Conservation (phyloP, 2,113 vertebrate species). For the Rhadina sibilatrix region DNA sequence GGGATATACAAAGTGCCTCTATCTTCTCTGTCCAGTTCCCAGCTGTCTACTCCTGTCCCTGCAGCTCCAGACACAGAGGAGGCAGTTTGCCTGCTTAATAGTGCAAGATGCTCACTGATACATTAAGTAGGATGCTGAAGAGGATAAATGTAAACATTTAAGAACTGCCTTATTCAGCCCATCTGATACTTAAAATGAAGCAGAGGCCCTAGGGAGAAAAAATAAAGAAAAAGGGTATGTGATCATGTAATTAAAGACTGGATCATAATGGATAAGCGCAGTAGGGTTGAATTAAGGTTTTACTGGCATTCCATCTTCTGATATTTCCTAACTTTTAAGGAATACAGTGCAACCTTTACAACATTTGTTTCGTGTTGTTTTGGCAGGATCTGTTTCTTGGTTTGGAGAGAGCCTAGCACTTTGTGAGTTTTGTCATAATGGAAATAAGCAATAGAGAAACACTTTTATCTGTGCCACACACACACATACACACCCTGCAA, state of each 20-base stretch:
- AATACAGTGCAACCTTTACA: slow-evolving; percentile 17
- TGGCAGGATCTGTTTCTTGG: not conserved
- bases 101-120: not conserved
- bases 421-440: slow-evolving; percentile 1
- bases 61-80: not conserved
- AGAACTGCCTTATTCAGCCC: not conserved
- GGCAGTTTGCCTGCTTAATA: not conserved
- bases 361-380: slow-evolving; percentile 21
- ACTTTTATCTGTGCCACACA: not conserved
- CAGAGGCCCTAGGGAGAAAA: not conserved
- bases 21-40: not conserved
- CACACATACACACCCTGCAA: not conserved
- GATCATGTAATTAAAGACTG: slow-evolving; percentile 23
- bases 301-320: not conserved
- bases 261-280: not conserved
- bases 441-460: slow-evolving; percentile 23
- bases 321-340: slow-evolving; percentile 28
- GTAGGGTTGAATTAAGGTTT: slow-evolving; percentile 23
- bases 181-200: not conserved
- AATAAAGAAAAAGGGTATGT: not conserved
- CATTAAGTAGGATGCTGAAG: not conserved
- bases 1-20: not conserved
- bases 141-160: slow-evolving; percentile 1
- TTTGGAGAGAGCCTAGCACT: not conserved
- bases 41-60: not conserved